These are phyloP conservation scores for Meda fulgida DNA, from an alignment of 2,797 vertebrate genomes.

Conservation along the genomic window DNA sequence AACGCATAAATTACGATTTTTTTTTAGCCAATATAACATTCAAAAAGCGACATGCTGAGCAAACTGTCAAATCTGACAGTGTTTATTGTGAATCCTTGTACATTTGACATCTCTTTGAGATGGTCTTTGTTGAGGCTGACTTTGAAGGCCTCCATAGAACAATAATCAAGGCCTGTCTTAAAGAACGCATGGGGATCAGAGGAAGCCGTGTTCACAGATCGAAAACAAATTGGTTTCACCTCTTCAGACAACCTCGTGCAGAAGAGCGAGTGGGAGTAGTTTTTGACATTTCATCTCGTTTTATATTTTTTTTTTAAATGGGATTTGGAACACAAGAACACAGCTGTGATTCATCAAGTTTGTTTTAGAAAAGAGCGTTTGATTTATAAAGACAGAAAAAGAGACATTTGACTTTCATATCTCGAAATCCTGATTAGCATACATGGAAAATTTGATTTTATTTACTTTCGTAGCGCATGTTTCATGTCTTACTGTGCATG, in stretches of 20 bases:
- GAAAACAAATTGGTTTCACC: constrained; percentile 78
- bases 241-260: constrained; percentile 65
- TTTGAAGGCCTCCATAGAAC: constrained; percentile 74
- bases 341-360: constrained; percentile 67
- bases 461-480: background rate
- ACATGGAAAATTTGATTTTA: background rate
- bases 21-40: constrained; percentile 68
- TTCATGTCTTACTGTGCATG: background rate
- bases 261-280: constrained; percentile 61
- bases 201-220: constrained; percentile 70
- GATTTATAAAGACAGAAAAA: constrained; percentile 57
- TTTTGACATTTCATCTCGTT: constrained; percentile 65
- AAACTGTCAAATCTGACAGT: constrained; percentile 63
- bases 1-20: constrained; percentile 1
- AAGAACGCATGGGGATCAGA: constrained; percentile 55
- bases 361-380: constrained; percentile 58
- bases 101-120: constrained; percentile 72
- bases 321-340: constrained; percentile 57
- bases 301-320: constrained; percentile 26
- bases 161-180: constrained; percentile 74
- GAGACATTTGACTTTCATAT: constrained; percentile 13
- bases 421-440: constrained; percentile 6
- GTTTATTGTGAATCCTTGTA: constrained; percentile 70
- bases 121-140: constrained; percentile 70
- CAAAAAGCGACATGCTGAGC: constrained; percentile 71